Evolutionary conservation across 2,888 invertebrate genomes (phyloP), one percentile per base, ranked within the genome.

Genomic region (Drosophila silvestris): DNA sequence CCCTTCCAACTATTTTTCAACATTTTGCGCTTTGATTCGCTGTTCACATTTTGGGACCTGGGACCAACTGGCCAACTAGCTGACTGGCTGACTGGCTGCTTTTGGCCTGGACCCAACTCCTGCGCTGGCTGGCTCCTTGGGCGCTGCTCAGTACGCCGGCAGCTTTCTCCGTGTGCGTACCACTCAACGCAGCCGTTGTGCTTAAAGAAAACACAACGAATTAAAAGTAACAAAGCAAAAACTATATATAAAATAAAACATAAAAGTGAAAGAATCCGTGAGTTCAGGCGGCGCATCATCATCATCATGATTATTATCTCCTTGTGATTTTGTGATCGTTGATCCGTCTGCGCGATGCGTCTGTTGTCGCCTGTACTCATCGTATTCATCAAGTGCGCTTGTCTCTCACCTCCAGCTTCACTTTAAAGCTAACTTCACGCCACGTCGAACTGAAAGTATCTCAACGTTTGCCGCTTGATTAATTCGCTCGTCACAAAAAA

Each of bases 81-180:
- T 65, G 57, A 28, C 68, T 64, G 54, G 64, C 62, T 65, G 52
- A 52, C 72, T 62, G 65, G 53, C 64, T 54, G 63, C 51, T 73
- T 77, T 64, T 58, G 58, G 73, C 72, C 73, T 77, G 74, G 77
- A 63, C 64, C 32, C 37, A 50, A 77, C 88, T 83, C 81, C 86
- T 81, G 76, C 62, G 71, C 73, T 79, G 68, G 72, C 70, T 74
- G 77, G 71, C 81, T 78, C 84, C 84, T 85, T 79, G 77, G 70
- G 59, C 74, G 73, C 74, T 67, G 78, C 84, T 89, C 91, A 91
- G 92, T 92, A 88, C 85, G 85, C 90, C 84, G 85, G 81, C 91
- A 86, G 84, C 91, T 91, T 91, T 91, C 87, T 89, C 84, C 85
- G 90, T 77, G 85, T 83, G 91, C 90, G 91, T 89, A 91, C 85